Percentiles rank a stretch among this genome's conserved stretches.
Evolutionary conservation across 1,140 invertebrate species (phyloP).

Genomic region (Harpegnathos saltator): DNA sequence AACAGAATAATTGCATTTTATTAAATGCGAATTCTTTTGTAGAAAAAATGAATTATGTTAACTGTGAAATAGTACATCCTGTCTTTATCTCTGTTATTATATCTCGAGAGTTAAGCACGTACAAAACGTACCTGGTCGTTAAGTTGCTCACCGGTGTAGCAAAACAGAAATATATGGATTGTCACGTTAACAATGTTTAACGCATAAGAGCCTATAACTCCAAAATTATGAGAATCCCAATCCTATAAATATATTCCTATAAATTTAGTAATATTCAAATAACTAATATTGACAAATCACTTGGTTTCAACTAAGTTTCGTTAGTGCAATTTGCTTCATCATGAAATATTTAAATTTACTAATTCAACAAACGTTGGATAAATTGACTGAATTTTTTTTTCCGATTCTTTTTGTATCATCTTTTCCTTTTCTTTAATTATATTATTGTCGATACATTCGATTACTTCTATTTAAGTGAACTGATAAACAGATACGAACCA

Average conservation of each 20-base stretch:
- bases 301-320: neutral
- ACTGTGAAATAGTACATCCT: too few relatives aligned
- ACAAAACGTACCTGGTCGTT: neutral
- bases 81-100: too few relatives aligned
- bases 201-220: conserved; percentile 41
- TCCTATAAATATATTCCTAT: conserved; percentile 50
- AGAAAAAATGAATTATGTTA: too few relatives aligned
- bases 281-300: neutral
- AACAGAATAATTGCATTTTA: neutral
- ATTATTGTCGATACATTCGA: too few relatives aligned
- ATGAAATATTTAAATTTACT: too few relatives aligned
- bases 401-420: neutral
- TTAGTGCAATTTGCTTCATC: too few relatives aligned
- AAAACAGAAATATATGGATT: neutral
- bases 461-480: too few relatives aligned
- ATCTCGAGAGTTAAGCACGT: too few relatives aligned
- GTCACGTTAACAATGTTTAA: neutral
- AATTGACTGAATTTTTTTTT: neutral
- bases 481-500: too few relatives aligned
- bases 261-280: neutral
- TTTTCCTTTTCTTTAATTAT: too few relatives aligned
- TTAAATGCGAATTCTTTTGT: neutral
- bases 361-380: too few relatives aligned
- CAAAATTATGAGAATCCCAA: conserved; percentile 52
- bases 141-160: neutral